Conservation (phyloP, 2,888 invertebrate species). For the Macropis europaea region DNA sequence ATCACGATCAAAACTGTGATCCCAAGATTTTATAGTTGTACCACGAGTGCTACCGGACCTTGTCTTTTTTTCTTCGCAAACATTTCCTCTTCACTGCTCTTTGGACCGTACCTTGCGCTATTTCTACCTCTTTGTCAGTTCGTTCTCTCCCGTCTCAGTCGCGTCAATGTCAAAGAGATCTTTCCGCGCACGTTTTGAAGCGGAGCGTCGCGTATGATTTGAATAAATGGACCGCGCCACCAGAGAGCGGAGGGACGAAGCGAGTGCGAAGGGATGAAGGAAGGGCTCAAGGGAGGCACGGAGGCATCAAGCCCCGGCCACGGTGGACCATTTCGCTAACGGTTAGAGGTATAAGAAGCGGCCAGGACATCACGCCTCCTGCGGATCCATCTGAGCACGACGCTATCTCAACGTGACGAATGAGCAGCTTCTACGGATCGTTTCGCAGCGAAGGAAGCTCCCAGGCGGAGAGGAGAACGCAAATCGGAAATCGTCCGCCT, state of each 20-base stretch:
- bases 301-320: constrained; percentile 9
- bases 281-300: constrained; percentile 21
- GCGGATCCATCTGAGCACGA: constrained; percentile 40
- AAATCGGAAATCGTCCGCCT: constrained; percentile 29
- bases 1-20: too few species aligned
- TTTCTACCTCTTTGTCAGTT: constrained; percentile 14
- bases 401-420: constrained; percentile 58
- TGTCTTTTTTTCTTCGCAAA: constrained; percentile 9
- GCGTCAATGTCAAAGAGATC: constrained; percentile 17
- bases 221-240: constrained; percentile 68
- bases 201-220: constrained; percentile 65
- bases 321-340: constrained; percentile 41
- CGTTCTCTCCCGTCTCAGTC: not conserved
- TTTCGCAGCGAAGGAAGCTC: constrained; percentile 1
- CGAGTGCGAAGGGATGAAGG: not conserved
- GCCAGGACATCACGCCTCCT: constrained; percentile 34
- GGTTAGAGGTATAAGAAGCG: constrained; percentile 29
- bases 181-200: constrained; percentile 48
- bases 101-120: not conserved
- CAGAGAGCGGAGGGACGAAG: not conserved
- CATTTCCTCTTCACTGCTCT: constrained; percentile 1
- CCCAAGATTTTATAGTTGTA: too few species aligned
- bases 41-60: too few species aligned
- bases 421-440: constrained; percentile 49
- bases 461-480: too few species aligned